Evolutionary conservation across 2,797 vertebrate species (phyloP), one percentile per base, ranked within the genome.

Genomic region (Amphiprion clarkii): DNA sequence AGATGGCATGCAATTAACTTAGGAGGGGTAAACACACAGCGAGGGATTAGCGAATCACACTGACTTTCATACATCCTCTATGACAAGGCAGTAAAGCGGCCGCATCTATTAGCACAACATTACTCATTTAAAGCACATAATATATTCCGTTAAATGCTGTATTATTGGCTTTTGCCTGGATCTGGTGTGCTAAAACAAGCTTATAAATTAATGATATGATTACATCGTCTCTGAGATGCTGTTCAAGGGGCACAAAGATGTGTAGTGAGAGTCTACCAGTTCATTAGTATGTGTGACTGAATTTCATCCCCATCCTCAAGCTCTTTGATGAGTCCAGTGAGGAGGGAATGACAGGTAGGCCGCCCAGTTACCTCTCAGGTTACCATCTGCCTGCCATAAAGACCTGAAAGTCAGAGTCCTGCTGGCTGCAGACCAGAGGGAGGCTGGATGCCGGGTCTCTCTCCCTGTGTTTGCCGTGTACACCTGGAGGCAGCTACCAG

Each of bases 1-100:
- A 91, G 84, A 87, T 84, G 76, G 63, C 78, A 81, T 29, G 81
- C 67, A 90, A 93, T 93, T 91, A 92, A 93, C 74, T 84, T 60
- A 11, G 57, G 67, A 36, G 40, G 70, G 77, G 76, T 71, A 87
- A 90, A 89, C 67, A 81, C 82, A 68, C 78, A 48, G 69, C n/a
- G n/a, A 66, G 57, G 84, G 91, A 90, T 93, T 90, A 93, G 84
- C 17, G 70, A 67, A 29, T 77, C 78, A 49, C 60, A 27, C 66
- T 81, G 85, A 91, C 89, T 87, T 88, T 82, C 85, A 87, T 49
- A 51, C 69, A 75, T 33, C 79, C 83, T 88, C 79, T 78, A 49
- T n/a, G n/a, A 76, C 67, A 17, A 40, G 59, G 23, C 61, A 52
- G 58, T 29, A 67, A 80, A 57, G 46, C 62, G n/a, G 65, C 62